Evolutionary conservation across 2,797 vertebrate genomes (phyloP).

Genomic region (Lepidocolaptes lacrymiger): DNA sequence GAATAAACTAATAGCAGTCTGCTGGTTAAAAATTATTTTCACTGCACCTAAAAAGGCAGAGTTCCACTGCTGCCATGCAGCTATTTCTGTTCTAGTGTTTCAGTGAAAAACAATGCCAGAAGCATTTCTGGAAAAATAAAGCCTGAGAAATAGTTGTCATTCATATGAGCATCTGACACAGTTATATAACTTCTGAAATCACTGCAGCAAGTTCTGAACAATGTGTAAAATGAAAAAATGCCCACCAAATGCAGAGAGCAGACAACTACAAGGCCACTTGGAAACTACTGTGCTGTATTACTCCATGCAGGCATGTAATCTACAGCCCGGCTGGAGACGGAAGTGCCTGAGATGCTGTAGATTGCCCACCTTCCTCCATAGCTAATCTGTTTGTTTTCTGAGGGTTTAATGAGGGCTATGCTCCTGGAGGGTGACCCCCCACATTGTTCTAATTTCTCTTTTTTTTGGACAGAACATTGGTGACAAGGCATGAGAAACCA

Average conservation of each 20-base stretch:
- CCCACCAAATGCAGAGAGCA: not conserved
- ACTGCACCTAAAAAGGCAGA: not conserved
- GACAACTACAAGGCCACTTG: not conserved
- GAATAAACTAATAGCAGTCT: not conserved
- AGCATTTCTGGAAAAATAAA: slow-evolving; percentile 25
- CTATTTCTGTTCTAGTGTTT: slow-evolving; percentile 8
- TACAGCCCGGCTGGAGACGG: not conserved
- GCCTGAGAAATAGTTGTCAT: not conserved
- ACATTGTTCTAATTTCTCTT: not conserved
- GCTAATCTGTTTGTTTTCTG: not conserved
- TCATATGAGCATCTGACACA: not conserved
- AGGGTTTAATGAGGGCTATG: not conserved
- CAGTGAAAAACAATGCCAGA: not conserved
- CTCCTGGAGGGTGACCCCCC: not conserved
- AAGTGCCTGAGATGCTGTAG: not conserved
- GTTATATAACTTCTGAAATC: slow-evolving; percentile 27
- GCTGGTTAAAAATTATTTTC: not conserved
- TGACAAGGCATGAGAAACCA: not conserved
- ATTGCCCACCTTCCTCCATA: not conserved
- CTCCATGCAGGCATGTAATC: fast-evolving
- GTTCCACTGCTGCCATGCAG: not conserved
- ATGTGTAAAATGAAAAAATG: not conserved
- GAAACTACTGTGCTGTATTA: slow-evolving; percentile 5
- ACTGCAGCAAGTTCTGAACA: not conserved
- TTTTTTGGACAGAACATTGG: not conserved